Percentiles rank a stretch among this genome's conserved stretches.
phyloP scores from a whole-genome alignment of 1,140 invertebrate species.

The Trichomalopsis sarcophagae region DNA sequence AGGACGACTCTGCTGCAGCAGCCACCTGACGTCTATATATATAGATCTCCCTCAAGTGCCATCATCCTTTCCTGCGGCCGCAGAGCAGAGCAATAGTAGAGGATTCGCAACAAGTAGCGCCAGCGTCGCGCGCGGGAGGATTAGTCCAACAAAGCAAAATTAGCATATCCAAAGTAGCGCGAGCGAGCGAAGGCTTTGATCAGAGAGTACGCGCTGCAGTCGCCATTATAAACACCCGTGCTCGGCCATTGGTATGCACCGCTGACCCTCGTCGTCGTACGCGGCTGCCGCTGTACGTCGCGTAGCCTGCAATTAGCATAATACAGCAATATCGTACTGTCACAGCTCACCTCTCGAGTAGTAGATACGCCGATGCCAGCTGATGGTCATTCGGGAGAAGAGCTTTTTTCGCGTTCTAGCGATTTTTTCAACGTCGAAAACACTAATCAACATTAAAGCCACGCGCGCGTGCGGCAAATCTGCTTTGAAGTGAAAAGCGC shows the following conservation, averaged over 20 bases:
- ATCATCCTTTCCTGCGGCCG: slow-evolving; percentile 37
- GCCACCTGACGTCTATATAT: neutral
- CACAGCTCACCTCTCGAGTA: slow-evolving; percentile 34
- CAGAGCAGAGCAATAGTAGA: neutral
- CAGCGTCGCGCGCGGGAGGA: slow-evolving; percentile 12
- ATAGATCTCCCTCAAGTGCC: neutral
- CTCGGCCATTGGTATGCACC: slow-evolving; percentile 64
- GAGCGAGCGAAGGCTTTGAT: slow-evolving; percentile 60
- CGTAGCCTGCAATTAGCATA: slow-evolving; percentile 64
- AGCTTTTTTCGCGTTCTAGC: too few relatives aligned
- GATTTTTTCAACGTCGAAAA: too few relatives aligned
- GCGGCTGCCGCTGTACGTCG: slow-evolving; percentile 7
- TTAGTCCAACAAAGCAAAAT: slow-evolving; percentile 57
- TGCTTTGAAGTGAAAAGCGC: neutral
- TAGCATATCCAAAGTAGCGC: slow-evolving; percentile 66
- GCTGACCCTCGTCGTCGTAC: slow-evolving; percentile 56
- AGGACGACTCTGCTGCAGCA: neutral
- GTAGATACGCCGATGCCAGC: neutral
- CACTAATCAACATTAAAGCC: too few relatives aligned
- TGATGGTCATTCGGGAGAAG: neutral
- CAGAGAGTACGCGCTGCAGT: slow-evolving; percentile 41
- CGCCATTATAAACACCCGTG: neutral
- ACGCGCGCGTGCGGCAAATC: neutral
- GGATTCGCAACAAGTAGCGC: slow-evolving; percentile 6
- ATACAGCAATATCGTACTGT: slow-evolving; percentile 64